These are phyloP conservation scores for Globodera rostochiensis DNA, from an alignment of 1,140 invertebrate species.

Conservation along the genomic window DNA sequence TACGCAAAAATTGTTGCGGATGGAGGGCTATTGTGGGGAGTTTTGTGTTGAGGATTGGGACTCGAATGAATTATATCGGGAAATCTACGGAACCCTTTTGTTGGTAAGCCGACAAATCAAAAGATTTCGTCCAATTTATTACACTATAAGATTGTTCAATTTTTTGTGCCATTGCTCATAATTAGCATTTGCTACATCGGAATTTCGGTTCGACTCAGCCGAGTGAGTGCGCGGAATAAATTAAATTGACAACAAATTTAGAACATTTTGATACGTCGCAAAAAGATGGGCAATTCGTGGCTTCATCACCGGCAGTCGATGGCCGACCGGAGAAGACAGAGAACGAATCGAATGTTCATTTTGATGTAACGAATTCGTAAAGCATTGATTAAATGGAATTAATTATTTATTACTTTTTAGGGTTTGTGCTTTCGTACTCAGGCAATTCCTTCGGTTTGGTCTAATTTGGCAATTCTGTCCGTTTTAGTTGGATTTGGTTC, in stretches of 20 bases:
- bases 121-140: constrained; percentile 14
- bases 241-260: constrained; percentile 7
- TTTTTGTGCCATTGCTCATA: constrained; percentile 61
- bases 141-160: constrained; percentile 52
- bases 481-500: constrained; percentile 69
- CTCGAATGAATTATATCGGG: constrained; percentile 41
- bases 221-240: background rate
- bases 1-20: constrained; percentile 54
- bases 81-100: constrained; percentile 58
- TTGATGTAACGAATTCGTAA: constrained; percentile 45
- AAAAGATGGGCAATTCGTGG: constrained; percentile 51
- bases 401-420: background rate
- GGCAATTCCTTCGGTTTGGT: background rate
- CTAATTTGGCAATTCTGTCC: constrained; percentile 67
- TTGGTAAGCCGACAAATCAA: constrained; percentile 17
- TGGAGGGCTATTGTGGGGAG: constrained; percentile 56
- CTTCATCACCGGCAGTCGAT: constrained; percentile 57
- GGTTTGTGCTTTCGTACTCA: constrained; percentile 27
- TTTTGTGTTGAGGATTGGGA: constrained; percentile 62
- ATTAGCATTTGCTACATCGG: constrained; percentile 62
- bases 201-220: constrained; percentile 57
- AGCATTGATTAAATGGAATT: background rate
- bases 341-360: constrained; percentile 65
- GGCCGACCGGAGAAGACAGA: constrained; percentile 57
- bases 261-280: constrained; percentile 55